Conservation (phyloP, 2,888 invertebrate genomes). For the Agrochola litura region DNA sequence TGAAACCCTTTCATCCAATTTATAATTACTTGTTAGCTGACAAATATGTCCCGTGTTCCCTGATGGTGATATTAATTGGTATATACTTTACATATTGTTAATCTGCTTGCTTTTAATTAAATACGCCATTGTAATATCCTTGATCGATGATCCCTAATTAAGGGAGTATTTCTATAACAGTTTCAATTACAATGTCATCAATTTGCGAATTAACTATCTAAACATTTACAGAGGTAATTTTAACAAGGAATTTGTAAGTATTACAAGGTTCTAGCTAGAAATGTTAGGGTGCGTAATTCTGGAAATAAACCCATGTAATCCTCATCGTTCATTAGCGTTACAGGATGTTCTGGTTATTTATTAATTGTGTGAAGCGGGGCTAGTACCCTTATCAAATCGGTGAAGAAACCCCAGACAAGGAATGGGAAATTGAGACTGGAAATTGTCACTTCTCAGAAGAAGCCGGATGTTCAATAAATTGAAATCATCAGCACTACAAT, state of each 20-base stretch:
- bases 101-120: constrained; percentile 52
- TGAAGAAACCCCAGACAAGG: constrained; percentile 17
- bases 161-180: constrained; percentile 37
- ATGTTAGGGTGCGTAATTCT: constrained; percentile 23
- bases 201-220: constrained; percentile 37
- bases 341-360: constrained; percentile 40
- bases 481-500: constrained; percentile 13
- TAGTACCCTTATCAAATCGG: constrained; percentile 49
- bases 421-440: constrained; percentile 11
- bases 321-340: constrained; percentile 33
- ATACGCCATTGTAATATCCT: constrained; percentile 19
- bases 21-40: constrained; percentile 58
- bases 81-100: constrained; percentile 48
- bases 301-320: constrained; percentile 40
- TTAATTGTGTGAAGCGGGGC: constrained; percentile 22
- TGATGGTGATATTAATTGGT: constrained; percentile 46
- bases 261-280: constrained; percentile 29
- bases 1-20: constrained; percentile 65
- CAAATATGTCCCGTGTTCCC: constrained; percentile 41
- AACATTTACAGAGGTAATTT: constrained; percentile 37
- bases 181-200: constrained; percentile 46
- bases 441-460: constrained; percentile 20
- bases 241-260: constrained; percentile 55
- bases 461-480: constrained; percentile 26
- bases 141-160: constrained; percentile 33